These are phyloP conservation scores for Dascillus cervinus DNA, from an alignment of 2,888 invertebrate genomes.

Conservation along the genomic window DNA sequence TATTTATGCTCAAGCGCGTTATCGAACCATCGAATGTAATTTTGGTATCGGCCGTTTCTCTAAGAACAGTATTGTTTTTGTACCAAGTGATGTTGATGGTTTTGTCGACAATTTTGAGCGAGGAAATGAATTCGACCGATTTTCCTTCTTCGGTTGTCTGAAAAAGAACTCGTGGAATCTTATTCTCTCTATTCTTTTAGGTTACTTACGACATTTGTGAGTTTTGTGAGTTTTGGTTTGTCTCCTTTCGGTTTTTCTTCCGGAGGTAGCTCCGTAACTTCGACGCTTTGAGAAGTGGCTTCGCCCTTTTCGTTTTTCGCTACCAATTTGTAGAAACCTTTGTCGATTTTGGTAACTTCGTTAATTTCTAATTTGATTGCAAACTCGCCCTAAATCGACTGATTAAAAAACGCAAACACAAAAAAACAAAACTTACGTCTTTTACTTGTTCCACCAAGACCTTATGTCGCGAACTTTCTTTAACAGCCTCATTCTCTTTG, in stretches of 20 bases:
- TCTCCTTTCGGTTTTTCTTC: conserved; percentile 67
- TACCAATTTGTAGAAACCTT: conserved; percentile 82
- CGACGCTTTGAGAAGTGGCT: conserved; percentile 80
- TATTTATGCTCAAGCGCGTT: conserved; percentile 69
- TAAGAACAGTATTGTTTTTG: conserved; percentile 70
- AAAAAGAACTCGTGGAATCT: conserved; percentile 18
- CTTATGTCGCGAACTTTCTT: conserved; percentile 67
- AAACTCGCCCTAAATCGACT: conserved; percentile 51
- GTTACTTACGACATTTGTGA: conserved; percentile 63
- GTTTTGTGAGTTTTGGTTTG: conserved; percentile 72
- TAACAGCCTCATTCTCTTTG: conserved; percentile 74
- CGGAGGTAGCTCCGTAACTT: conserved; percentile 75
- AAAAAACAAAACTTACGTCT: conserved; percentile 49
- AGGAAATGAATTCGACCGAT: conserved; percentile 69
- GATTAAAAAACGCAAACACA: conserved; percentile 5
- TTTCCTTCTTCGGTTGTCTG: conserved; percentile 64
- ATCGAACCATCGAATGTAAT: conserved; percentile 79
- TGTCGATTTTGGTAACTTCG: conserved; percentile 71
- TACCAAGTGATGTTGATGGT: conserved; percentile 80
- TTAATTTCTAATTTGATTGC: conserved; percentile 84
- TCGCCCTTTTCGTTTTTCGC: conserved; percentile 92
- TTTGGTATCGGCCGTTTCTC: conserved; percentile 67
- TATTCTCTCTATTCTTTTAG: conserved; percentile 4
- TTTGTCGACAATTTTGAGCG: conserved; percentile 67
- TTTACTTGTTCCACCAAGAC: conserved; percentile 71